A percentile compares a stretch with the other conserved stretches of the same genome.
Evolutionary conservation across 2,888 invertebrate species (phyloP).

Genomic region (Agrochola litura): DNA sequence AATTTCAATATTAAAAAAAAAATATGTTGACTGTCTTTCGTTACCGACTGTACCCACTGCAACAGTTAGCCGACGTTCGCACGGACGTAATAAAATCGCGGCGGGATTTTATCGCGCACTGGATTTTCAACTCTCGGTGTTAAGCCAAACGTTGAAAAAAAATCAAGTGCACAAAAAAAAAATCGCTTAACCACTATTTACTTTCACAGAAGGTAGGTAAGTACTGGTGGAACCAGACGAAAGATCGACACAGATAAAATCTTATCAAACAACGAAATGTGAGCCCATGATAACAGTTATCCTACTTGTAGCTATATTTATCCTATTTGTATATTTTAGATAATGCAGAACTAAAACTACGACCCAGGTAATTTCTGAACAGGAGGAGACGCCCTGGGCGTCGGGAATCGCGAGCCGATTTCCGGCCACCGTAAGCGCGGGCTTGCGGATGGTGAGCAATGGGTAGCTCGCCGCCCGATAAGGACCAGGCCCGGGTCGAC

Average conservation of each 20-base stretch:
- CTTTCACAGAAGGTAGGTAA: not conserved
- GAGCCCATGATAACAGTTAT: not conserved
- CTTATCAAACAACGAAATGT: conserved; percentile 9
- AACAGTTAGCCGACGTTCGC: not conserved
- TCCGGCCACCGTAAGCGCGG: too few relatives aligned
- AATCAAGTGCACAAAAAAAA: too few relatives aligned
- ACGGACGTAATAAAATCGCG: too few relatives aligned
- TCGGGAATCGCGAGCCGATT: too few relatives aligned
- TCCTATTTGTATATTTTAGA: conserved; percentile 2
- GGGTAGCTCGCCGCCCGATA: too few relatives aligned
- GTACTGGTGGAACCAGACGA: not conserved
- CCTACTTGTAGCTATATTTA: not conserved
- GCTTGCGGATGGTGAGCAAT: too few relatives aligned
- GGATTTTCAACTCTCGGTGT: too few relatives aligned
- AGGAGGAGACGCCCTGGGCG: too few relatives aligned
- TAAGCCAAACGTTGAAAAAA: too few relatives aligned
- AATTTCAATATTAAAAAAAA: not conserved
- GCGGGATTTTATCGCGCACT: too few relatives aligned
- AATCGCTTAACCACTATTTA: not conserved
- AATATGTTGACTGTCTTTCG: not conserved
- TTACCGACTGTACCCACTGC: too few relatives aligned
- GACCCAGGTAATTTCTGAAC: not conserved
- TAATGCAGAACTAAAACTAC: not conserved
- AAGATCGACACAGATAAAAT: conserved; percentile 1
- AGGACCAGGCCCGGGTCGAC: too few relatives aligned